phyloP scores from a whole-genome alignment of 2,888 invertebrate species.

The Tribolium freemani region DNA sequence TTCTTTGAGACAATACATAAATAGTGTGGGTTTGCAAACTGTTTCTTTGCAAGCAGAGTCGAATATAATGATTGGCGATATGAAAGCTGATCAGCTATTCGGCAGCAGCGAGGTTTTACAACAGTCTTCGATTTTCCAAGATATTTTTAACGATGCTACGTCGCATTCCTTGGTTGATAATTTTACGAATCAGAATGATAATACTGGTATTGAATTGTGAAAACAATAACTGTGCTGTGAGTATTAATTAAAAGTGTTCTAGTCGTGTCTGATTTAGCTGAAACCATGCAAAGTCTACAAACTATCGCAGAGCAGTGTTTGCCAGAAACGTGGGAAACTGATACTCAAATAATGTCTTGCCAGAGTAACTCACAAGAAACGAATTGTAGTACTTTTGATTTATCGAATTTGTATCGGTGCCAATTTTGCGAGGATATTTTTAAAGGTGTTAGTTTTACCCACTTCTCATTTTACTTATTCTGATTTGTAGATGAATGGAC shows the following conservation, averaged over 20 bases:
- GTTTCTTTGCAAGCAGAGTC: slow-evolving; percentile 52
- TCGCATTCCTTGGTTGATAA: slow-evolving; percentile 63
- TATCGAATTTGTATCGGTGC: slow-evolving; percentile 62
- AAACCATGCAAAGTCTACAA: slow-evolving; percentile 66
- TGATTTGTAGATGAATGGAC: slow-evolving; percentile 62
- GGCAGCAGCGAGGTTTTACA: slow-evolving; percentile 62
- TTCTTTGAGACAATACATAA: slow-evolving; percentile 62
- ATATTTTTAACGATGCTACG: slow-evolving; percentile 64
- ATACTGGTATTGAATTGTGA: slow-evolving; percentile 53
- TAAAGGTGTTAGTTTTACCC: slow-evolving; percentile 53
- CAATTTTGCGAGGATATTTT: slow-evolving; percentile 65
- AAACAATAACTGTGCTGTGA: background rate
- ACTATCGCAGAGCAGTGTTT: slow-evolving; percentile 67
- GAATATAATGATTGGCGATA: slow-evolving; percentile 55
- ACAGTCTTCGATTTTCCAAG: slow-evolving; percentile 64
- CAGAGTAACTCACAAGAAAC: slow-evolving; percentile 57
- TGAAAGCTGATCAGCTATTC: slow-evolving; percentile 61
- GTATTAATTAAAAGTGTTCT: slow-evolving; percentile 15
- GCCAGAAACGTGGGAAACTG: slow-evolving; percentile 65
- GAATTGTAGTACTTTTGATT: slow-evolving; percentile 58
- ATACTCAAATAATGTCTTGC: slow-evolving; percentile 58
- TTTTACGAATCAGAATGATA: slow-evolving; percentile 60
- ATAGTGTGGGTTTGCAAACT: slow-evolving; percentile 55
- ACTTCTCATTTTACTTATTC: background rate
- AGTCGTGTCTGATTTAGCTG: slow-evolving; percentile 63